Conservation (phyloP, 2,113 vertebrate species). For the Geococcyx californianus region DNA sequence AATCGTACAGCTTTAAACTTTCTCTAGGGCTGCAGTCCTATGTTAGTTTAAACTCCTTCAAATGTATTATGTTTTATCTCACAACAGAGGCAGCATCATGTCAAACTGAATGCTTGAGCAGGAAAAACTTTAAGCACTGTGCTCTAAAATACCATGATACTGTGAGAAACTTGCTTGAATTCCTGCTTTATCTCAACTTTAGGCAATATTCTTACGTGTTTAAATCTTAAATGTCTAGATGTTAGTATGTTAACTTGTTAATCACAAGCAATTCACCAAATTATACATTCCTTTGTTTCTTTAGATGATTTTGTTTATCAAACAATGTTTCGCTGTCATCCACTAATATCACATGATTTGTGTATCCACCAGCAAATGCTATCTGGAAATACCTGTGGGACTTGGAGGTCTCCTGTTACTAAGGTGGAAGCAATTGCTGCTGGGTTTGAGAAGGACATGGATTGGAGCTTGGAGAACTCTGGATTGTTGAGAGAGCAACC, state of each 20-base stretch:
- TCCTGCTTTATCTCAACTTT: not conserved
- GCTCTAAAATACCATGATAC: not conserved
- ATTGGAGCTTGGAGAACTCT: not conserved
- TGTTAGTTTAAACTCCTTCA: not conserved
- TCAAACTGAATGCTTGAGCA: not conserved
- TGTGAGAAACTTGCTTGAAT: not conserved
- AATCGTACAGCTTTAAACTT: not conserved
- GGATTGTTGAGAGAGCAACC: not conserved
- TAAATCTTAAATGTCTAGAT: not conserved
- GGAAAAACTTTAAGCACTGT: not conserved
- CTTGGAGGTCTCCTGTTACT: rapidly evolving
- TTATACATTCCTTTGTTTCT: not conserved
- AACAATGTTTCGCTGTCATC: not conserved
- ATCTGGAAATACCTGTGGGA: not conserved
- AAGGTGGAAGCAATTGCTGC: not conserved
- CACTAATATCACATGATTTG: not conserved
- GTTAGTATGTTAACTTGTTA: not conserved
- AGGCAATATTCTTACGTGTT: not conserved
- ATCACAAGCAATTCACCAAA: not conserved
- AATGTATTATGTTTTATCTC: not conserved
- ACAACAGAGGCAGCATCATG: not conserved
- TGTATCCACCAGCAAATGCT: not conserved
- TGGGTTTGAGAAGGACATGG: not conserved
- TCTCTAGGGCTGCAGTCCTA: not conserved
- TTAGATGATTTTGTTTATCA: not conserved